Conservation (phyloP, 2,888 invertebrate species). For the Chrysomela aeneicollis region DNA sequence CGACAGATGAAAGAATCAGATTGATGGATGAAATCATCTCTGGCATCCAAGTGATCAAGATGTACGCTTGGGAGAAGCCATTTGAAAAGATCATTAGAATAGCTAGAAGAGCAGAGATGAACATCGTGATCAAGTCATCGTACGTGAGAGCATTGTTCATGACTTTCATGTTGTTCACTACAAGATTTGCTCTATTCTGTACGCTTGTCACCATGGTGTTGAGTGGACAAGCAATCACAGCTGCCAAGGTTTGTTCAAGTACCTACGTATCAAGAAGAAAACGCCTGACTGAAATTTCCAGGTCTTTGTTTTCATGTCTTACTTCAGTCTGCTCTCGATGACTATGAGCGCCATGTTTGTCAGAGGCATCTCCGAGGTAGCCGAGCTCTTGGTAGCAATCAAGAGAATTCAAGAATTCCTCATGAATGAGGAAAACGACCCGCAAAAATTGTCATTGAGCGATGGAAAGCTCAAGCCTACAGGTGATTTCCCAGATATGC, state of each 20-base stretch:
- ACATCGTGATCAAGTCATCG: constrained; percentile 68
- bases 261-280: constrained; percentile 44
- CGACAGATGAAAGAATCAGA: constrained; percentile 89
- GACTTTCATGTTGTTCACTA: constrained; percentile 77
- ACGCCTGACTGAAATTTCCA: constrained; percentile 39
- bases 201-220: constrained; percentile 74
- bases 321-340: constrained; percentile 65
- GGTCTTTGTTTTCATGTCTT: constrained; percentile 67
- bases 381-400: constrained; percentile 61
- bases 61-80: constrained; percentile 78
- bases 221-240: constrained; percentile 72
- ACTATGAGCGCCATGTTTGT: constrained; percentile 68
- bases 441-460: constrained; percentile 31
- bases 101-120: constrained; percentile 66
- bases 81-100: constrained; percentile 70
- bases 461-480: constrained; percentile 43
- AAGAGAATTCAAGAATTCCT: constrained; percentile 59
- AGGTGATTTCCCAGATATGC: constrained; percentile 44
- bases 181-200: constrained; percentile 19
- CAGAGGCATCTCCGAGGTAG: constrained; percentile 61
- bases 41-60: constrained; percentile 88
- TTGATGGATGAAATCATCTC: constrained; percentile 94
- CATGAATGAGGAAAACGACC: constrained; percentile 53
- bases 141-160: constrained; percentile 72
- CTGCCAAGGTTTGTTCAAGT: constrained; percentile 67